phyloP scores from a whole-genome alignment of 2,888 invertebrate genomes.

The Acleris laterana region DNA sequence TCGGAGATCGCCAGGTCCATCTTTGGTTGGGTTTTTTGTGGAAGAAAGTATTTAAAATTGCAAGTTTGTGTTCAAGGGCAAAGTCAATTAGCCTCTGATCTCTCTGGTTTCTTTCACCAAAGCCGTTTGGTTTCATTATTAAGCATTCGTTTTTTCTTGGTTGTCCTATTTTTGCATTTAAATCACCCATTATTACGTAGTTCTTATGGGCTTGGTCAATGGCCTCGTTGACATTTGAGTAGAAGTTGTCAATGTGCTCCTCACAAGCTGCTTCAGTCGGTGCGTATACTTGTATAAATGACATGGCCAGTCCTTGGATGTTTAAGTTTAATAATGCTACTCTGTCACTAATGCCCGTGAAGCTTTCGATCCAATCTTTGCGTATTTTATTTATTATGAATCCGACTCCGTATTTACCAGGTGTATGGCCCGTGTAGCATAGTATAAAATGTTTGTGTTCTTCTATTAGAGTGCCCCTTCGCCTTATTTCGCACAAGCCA shows the following conservation, averaged over 20 bases:
- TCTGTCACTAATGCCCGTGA: not conserved
- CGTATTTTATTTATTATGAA: too few species aligned
- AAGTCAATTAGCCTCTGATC: slow-evolving; percentile 22
- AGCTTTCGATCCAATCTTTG: not conserved
- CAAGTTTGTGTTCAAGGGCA: slow-evolving; percentile 18
- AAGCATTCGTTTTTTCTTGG: slow-evolving; percentile 17
- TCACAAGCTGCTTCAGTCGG: slow-evolving; percentile 1
- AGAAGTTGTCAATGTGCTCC: not conserved
- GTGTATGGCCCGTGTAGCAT: too few species aligned
- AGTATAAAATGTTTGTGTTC: too few species aligned
- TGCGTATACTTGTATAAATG: slow-evolving; percentile 5
- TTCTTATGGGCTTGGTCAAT: not conserved
- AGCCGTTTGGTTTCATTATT: slow-evolving; percentile 29
- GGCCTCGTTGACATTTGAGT: not conserved
- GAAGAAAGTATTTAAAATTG: slow-evolving; percentile 31
- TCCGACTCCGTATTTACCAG: too few species aligned
- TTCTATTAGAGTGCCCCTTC: too few species aligned
- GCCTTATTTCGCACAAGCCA: too few species aligned
- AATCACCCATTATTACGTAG: slow-evolving; percentile 2
- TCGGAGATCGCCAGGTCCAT: slow-evolving; percentile 37
- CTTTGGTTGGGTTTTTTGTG: slow-evolving; percentile 21
- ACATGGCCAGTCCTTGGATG: not conserved
- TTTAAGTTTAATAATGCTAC: not conserved
- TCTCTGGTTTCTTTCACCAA: slow-evolving; percentile 24
- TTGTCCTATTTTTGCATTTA: slow-evolving; percentile 14